A percentile compares a stretch with the other conserved stretches of the same genome.
These are phyloP conservation scores for Selene dorsalis DNA, from an alignment of 2,797 vertebrate species.

Conservation along the genomic window DNA sequence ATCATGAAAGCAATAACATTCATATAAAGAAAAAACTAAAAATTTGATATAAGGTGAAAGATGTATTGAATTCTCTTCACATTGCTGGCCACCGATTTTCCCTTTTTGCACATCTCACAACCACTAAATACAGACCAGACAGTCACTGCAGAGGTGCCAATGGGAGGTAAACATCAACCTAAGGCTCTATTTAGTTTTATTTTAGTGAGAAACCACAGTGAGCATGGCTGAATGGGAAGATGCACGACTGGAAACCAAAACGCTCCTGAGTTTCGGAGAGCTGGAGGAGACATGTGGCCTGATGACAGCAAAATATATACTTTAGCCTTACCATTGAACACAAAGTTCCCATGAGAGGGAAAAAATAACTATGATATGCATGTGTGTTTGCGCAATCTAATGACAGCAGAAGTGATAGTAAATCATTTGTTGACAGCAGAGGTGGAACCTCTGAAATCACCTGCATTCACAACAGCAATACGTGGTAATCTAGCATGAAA, in stretches of 20 bases:
- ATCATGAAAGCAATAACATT: not conserved
- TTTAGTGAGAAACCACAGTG: slow-evolving; percentile 68
- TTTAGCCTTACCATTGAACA: slow-evolving; percentile 29
- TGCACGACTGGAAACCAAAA: slow-evolving; percentile 10
- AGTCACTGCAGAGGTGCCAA: slow-evolving; percentile 40
- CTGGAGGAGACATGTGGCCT: slow-evolving; percentile 16
- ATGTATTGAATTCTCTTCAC: not conserved
- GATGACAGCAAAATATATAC: slow-evolving; percentile 22
- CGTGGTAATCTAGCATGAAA: slow-evolving; percentile 1
- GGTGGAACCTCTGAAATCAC: not conserved
- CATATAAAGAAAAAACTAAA: not conserved
- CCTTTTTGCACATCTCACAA: slow-evolving; percentile 60
- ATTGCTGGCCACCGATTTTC: slow-evolving; percentile 47
- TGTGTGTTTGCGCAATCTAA: not conserved
- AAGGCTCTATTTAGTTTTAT: slow-evolving; percentile 66
- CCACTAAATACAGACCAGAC: slow-evolving; percentile 71
- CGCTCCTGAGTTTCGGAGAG: slow-evolving; percentile 19
- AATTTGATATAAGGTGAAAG: not conserved
- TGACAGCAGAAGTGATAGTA: slow-evolving; percentile 20
- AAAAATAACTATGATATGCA: slow-evolving; percentile 23
- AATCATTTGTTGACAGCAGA: slow-evolving; percentile 40
- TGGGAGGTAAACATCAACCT: slow-evolving; percentile 42
- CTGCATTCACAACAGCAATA: slow-evolving; percentile 7
- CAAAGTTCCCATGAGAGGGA: not conserved
- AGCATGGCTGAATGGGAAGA: slow-evolving; percentile 33